Conservation (phyloP, 2,888 invertebrate species). For the Melolontha melolontha region DNA sequence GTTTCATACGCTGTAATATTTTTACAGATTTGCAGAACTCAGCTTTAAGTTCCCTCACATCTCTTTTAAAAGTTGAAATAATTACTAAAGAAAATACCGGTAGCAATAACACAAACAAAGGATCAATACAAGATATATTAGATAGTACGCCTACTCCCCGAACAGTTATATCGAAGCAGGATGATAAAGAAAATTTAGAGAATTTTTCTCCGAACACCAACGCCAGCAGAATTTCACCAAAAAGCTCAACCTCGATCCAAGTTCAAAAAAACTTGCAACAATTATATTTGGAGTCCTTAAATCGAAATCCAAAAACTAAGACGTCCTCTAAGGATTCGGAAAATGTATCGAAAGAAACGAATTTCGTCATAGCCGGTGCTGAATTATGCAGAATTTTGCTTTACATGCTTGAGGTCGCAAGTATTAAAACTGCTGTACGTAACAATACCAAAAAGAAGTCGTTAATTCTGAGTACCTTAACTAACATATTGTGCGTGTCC, state of each 20-base stretch:
- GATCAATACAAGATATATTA: constrained; percentile 55
- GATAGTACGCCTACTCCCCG: constrained; percentile 57
- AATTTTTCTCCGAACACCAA: constrained; percentile 29
- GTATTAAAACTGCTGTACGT: constrained; percentile 54
- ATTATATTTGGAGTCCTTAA: constrained; percentile 8
- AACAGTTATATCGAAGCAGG: constrained; percentile 32
- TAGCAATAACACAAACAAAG: constrained; percentile 1
- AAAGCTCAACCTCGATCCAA: constrained; percentile 4
- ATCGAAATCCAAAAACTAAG: constrained; percentile 2
- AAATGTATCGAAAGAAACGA: not conserved
- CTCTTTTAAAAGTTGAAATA: constrained; percentile 49
- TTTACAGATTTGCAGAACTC: constrained; percentile 54
- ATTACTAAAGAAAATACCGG: constrained; percentile 28
- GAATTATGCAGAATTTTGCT: constrained; percentile 66
- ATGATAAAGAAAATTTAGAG: constrained; percentile 30
- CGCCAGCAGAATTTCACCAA: not conserved
- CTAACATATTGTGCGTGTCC: constrained; percentile 66
- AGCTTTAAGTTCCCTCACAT: constrained; percentile 53
- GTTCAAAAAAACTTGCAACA: constrained; percentile 5
- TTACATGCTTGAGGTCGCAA: constrained; percentile 65
- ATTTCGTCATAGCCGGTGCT: constrained; percentile 59
- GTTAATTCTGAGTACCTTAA: constrained; percentile 63
- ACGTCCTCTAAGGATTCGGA: not conserved
- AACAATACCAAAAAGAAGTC: constrained; percentile 59
- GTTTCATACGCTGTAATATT: too few species aligned